These are phyloP conservation scores for Eulemur macaco DNA, from an alignment of 2,113 vertebrate genomes.

Conservation along the genomic window DNA sequence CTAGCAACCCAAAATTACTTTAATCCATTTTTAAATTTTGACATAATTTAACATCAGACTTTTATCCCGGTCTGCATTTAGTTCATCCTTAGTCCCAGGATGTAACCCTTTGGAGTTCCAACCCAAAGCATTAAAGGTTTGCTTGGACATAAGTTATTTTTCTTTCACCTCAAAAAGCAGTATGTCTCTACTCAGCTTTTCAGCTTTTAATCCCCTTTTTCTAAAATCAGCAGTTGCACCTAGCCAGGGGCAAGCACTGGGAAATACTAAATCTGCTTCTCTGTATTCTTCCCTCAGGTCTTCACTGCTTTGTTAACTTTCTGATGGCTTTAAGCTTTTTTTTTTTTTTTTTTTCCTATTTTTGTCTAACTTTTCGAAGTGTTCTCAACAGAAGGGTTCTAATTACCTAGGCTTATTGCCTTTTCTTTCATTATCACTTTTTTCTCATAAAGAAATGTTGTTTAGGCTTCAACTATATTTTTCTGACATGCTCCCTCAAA, in stretches of 20 bases:
- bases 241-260: background rate
- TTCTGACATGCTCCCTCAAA: conserved; percentile 20
- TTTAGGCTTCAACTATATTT: background rate
- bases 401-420: background rate
- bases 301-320: background rate
- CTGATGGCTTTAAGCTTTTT: background rate
- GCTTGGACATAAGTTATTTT: background rate
- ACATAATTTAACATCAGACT: background rate
- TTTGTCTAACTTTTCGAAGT: background rate
- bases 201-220: background rate
- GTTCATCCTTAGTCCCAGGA: background rate
- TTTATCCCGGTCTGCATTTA: background rate
- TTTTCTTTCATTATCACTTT: background rate
- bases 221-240: background rate
- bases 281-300: background rate
- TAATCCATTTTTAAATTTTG: conserved; percentile 37
- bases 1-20: background rate
- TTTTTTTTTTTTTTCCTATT: background rate
- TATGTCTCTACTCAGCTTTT: background rate
- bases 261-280: background rate
- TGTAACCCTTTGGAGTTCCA: background rate
- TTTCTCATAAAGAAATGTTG: conserved; percentile 12
- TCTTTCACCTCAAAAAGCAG: background rate
- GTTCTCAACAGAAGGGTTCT: background rate
- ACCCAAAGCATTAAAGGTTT: background rate